A percentile compares a stretch with the other conserved stretches of the same genome.
phyloP scores from a whole-genome alignment of 2,113 vertebrate genomes.

The Pachypanchax playfairii region DNA sequence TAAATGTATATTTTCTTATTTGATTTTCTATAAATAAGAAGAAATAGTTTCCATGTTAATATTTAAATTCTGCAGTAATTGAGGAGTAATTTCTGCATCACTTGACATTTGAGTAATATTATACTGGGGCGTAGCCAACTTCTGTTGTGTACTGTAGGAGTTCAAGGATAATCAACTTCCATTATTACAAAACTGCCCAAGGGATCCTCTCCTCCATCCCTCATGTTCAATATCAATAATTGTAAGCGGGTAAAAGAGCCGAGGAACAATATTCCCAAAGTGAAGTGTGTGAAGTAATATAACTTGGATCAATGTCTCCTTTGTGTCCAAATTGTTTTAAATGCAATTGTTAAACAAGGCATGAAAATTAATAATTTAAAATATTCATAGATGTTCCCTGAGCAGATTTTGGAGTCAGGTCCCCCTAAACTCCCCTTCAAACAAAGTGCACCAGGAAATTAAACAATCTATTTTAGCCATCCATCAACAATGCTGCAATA shows the following conservation, averaged over 20 bases:
- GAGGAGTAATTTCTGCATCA: not conserved
- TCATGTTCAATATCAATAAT: constrained; percentile 54
- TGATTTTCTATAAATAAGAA: not conserved
- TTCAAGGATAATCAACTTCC: constrained; percentile 54
- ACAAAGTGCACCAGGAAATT: constrained; percentile 32
- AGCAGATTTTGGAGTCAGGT: constrained; percentile 19
- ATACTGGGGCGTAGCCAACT: not conserved
- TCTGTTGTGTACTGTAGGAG: constrained; percentile 20
- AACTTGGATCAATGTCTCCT: constrained; percentile 50
- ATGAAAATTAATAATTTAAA: constrained; percentile 30
- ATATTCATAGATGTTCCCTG: constrained; percentile 31
- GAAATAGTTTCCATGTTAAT: not conserved
- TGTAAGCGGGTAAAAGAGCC: constrained; percentile 42
- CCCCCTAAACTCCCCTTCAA: constrained; percentile 7
- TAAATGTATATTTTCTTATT: not conserved
- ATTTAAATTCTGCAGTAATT: not conserved
- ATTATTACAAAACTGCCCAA: constrained; percentile 39
- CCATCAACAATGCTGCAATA: constrained; percentile 27
- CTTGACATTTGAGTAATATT: constrained; percentile 6
- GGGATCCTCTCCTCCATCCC: constrained; percentile 39
- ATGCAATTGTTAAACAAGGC: constrained; percentile 49
- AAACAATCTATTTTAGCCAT: constrained; percentile 41
- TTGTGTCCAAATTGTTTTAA: constrained; percentile 44
- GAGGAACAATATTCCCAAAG: constrained; percentile 37
- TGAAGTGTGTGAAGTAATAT: constrained; percentile 30